Conservation (phyloP, 2,888 invertebrate genomes). For the Drosophila prolongata region DNA sequence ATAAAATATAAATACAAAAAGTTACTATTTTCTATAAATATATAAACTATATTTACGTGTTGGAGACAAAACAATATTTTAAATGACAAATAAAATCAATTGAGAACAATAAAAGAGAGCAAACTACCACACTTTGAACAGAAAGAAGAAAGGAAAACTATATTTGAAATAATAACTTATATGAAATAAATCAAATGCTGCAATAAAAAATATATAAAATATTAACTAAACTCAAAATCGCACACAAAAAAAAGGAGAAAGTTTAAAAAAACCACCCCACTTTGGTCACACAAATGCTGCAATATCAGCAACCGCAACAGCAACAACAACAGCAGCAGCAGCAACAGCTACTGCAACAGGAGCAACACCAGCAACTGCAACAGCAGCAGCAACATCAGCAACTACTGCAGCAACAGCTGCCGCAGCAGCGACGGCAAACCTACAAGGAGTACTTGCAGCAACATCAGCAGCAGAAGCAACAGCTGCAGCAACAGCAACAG, state of each 20-base stretch:
- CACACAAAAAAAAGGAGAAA: too few species aligned
- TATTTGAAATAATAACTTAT: background rate
- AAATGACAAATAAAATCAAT: constrained; percentile 27
- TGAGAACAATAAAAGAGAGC: background rate
- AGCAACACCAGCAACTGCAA: constrained; percentile 47
- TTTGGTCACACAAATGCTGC: constrained; percentile 64
- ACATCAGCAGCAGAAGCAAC: constrained; percentile 51
- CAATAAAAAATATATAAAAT: background rate
- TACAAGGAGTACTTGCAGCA: constrained; percentile 34
- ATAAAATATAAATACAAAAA: constrained; percentile 44
- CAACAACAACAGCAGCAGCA: constrained; percentile 56
- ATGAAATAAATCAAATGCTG: background rate
- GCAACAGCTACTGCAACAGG: constrained; percentile 49
- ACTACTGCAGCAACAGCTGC: constrained; percentile 56
- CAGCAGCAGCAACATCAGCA: constrained; percentile 46
- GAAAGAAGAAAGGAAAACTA: too few species aligned
- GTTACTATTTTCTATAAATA: constrained; percentile 73
- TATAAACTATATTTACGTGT: constrained; percentile 3
- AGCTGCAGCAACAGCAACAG: constrained; percentile 51
- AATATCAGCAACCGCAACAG: constrained; percentile 69
- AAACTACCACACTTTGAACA: background rate
- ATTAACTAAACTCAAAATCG: too few species aligned
- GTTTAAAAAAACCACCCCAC: constrained; percentile 3
- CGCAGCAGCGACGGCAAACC: constrained; percentile 54
- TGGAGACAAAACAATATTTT: constrained; percentile 17